phyloP scores from a whole-genome alignment of 2,113 vertebrate genomes.

The Aleadryas rufinucha region DNA sequence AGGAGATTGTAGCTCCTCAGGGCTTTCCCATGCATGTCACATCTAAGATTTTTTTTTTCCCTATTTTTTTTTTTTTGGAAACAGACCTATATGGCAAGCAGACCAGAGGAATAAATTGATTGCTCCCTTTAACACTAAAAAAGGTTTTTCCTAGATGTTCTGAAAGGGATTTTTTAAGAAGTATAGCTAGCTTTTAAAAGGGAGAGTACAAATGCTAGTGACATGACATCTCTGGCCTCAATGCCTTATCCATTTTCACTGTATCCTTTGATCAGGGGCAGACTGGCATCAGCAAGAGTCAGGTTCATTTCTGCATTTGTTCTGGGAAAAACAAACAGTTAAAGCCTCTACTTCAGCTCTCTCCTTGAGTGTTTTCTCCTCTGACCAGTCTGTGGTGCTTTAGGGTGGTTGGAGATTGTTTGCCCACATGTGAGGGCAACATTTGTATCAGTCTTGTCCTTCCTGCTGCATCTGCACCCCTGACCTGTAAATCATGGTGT shows the following conservation, averaged over 20 bases:
- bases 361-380: not conserved
- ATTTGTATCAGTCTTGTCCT: not conserved
- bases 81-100: not conserved
- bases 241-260: not conserved
- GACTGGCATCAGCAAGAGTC: not conserved
- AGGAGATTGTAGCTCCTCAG: not conserved
- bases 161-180: not conserved
- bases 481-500: not conserved
- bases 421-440: not conserved
- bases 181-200: not conserved
- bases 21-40: not conserved
- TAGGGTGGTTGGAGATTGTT: accelerated
- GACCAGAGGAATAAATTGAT: not conserved
- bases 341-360: not conserved
- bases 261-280: not conserved
- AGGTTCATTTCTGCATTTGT: not conserved
- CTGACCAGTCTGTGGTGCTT: not conserved
- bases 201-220: not conserved
- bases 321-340: not conserved
- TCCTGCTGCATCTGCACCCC: not conserved
- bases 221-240: not conserved
- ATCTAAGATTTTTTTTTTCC: not conserved
- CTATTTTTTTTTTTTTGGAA: not conserved
- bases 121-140: not conserved
- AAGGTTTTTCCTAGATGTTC: not conserved